Conservation (phyloP, 2,113 vertebrate genomes). For the Spea multiplicata region DNA sequence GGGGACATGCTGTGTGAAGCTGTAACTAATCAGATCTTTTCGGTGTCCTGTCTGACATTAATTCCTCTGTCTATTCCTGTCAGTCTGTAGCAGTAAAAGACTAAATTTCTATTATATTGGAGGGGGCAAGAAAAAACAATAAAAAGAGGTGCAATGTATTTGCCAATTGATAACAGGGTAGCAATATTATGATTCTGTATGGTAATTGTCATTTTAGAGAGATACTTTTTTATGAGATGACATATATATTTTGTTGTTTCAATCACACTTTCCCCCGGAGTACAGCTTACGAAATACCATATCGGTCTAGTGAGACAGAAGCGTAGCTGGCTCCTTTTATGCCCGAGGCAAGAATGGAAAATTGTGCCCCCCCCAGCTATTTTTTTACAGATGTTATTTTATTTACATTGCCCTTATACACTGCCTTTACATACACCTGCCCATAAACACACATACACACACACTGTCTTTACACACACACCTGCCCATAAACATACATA, state of each 20-base stretch:
- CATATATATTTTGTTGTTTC: neutral
- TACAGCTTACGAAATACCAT: too few relatives aligned
- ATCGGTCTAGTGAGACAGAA: too few relatives aligned
- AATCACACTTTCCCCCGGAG: neutral
- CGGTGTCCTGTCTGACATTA: constrained; percentile 47
- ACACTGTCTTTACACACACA: too few relatives aligned
- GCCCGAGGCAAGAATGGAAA: too few relatives aligned
- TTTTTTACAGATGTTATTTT: too few relatives aligned
- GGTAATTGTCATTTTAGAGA: neutral
- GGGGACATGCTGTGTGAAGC: constrained; percentile 34
- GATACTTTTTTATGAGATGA: neutral
- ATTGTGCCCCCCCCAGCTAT: too few relatives aligned
- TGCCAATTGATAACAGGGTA: neutral
- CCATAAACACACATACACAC: too few relatives aligned
- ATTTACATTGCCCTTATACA: too few relatives aligned
- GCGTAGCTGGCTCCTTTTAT: too few relatives aligned
- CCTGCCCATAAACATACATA: too few relatives aligned
- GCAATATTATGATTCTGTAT: neutral
- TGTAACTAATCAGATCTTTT: constrained; percentile 46
- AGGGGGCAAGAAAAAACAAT: constrained; percentile 21
- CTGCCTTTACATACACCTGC: too few relatives aligned
- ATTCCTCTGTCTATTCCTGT: constrained; percentile 46
- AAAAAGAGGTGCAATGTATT: too few relatives aligned
- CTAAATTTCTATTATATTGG: constrained; percentile 43
- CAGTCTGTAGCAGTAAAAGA: constrained; percentile 30